phyloP scores from a whole-genome alignment of 2,113 vertebrate genomes.

The Phylloscopus trochiloides region DNA sequence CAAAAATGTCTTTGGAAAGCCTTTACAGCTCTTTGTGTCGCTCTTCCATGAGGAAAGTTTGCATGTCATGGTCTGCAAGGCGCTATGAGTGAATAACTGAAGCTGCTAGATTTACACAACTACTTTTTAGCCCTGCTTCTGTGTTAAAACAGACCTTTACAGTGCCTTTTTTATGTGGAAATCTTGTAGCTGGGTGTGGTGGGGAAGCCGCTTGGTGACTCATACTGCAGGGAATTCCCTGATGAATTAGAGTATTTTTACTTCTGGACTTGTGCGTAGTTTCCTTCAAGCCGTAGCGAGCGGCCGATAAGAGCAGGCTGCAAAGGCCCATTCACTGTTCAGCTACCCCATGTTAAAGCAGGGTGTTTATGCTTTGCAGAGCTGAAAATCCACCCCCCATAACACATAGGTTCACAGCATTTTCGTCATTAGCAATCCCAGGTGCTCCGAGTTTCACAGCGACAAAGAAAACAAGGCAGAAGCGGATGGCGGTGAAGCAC shows the following conservation, averaged over 20 bases:
- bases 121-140: background rate
- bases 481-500: background rate
- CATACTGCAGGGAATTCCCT: conserved; percentile 92
- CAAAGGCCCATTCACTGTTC: conserved; percentile 56
- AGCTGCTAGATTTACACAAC: background rate
- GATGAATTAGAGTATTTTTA: conserved; percentile 88
- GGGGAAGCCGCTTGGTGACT: conserved; percentile 90
- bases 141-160: conserved; percentile 24
- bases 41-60: background rate
- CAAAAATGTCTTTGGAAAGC: background rate
- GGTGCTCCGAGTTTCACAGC: background rate
- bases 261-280: conserved; percentile 78
- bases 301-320: conserved; percentile 62
- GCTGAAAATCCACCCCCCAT: background rate
- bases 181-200: conserved; percentile 72
- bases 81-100: background rate
- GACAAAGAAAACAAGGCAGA: rapidly evolving
- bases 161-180: conserved; percentile 62
- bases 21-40: background rate
- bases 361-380: background rate
- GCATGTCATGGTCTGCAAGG: background rate
- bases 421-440: background rate
- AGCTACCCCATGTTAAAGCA: background rate
- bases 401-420: background rate
- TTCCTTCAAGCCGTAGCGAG: conserved; percentile 76